A percentile compares a stretch with the other conserved stretches of the same genome.
These are phyloP conservation scores for Drosophila sproati DNA, from an alignment of 1,140 invertebrate species.

Conservation along the genomic window DNA sequence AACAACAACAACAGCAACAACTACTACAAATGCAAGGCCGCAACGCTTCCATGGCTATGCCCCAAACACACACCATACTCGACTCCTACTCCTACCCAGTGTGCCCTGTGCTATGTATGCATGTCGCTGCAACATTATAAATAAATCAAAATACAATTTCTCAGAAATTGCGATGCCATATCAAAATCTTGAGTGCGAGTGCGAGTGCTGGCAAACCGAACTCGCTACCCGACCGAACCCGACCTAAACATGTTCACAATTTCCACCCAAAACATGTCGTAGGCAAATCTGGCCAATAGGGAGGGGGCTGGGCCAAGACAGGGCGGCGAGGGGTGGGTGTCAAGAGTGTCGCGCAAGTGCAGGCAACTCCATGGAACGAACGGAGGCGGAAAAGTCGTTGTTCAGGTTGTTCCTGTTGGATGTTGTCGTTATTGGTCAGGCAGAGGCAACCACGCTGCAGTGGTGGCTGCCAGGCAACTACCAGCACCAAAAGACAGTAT, in stretches of 20 bases:
- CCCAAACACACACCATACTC: not conserved
- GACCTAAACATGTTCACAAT: constrained; percentile 61
- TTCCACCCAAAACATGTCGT: constrained; percentile 78
- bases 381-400: constrained; percentile 78
- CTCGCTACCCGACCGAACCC: constrained; percentile 34
- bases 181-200: constrained; percentile 69
- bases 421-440: constrained; percentile 55
- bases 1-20: constrained; percentile 30
- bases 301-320: constrained; percentile 27
- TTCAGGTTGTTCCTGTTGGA: constrained; percentile 64
- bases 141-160: constrained; percentile 84
- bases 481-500: not conserved
- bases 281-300: constrained; percentile 23
- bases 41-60: constrained; percentile 25
- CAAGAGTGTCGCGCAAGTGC: constrained; percentile 48
- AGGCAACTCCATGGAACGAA: constrained; percentile 34
- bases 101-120: constrained; percentile 57
- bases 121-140: constrained; percentile 84
- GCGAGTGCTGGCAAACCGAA: constrained; percentile 12
- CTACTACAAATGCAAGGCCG: constrained; percentile 33
- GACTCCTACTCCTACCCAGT: not conserved
- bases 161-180: constrained; percentile 84
- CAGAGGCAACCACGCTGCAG: not conserved
- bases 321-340: not conserved
- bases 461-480: constrained; percentile 43